Conservation (phyloP, 2,113 vertebrate species). For the Beaufortia kweichowensis region DNA sequence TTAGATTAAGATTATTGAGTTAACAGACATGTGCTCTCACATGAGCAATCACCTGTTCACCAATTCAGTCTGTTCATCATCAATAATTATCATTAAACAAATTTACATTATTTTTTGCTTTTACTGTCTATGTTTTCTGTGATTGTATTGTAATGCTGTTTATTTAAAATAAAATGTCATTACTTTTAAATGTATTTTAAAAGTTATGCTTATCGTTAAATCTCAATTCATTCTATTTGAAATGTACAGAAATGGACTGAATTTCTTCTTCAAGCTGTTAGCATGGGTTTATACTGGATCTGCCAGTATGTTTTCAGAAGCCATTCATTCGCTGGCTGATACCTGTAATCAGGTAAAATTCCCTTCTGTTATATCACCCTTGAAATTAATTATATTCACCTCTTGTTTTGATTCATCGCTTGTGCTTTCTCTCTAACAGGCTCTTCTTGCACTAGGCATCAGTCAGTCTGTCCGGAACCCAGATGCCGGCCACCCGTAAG, state of each 20-base stretch:
- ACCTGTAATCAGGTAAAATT: constrained; percentile 91
- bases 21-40: constrained; percentile 67
- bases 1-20: constrained; percentile 71
- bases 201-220: background rate
- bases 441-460: constrained; percentile 91
- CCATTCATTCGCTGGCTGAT: constrained; percentile 96
- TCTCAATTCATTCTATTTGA: background rate
- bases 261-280: constrained; percentile 97
- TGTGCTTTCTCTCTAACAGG: constrained; percentile 62
- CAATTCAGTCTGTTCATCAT: background rate
- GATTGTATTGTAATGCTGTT: background rate
- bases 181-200: background rate
- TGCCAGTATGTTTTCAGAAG: constrained; percentile 98
- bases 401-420: background rate
- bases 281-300: constrained; percentile 99
- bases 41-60: constrained; percentile 49
- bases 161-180: background rate
- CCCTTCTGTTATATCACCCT: background rate
- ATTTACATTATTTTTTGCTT: background rate
- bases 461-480: constrained; percentile 93
- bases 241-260: constrained; percentile 89
- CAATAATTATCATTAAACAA: background rate
- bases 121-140: background rate
- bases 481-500: constrained; percentile 93
- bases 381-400: background rate